Percentiles rank a stretch among this genome's conserved stretches.
Conservation (phyloP, 2,797 vertebrate species). For the Tenualosa thibaudeaui region DNA sequence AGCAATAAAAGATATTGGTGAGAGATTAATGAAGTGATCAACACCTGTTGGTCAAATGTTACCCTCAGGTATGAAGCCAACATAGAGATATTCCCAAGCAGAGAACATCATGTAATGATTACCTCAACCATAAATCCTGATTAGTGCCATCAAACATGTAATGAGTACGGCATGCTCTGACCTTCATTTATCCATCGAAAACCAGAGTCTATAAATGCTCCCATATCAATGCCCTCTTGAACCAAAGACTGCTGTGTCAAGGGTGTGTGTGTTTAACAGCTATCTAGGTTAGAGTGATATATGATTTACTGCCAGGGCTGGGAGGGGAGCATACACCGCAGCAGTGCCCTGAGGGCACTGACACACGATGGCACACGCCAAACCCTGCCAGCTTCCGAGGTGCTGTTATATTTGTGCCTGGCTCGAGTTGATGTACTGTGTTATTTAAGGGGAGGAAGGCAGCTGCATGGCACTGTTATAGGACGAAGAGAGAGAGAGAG, state of each 20-base stretch:
- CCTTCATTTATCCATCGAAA: not conserved
- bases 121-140: not conserved
- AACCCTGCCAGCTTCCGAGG: not conserved
- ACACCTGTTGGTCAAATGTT: not conserved
- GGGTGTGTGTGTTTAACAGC: not conserved
- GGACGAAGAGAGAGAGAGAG: not conserved
- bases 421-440: not conserved
- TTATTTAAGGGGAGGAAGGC: constrained; percentile 34
- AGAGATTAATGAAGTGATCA: not conserved
- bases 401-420: constrained; percentile 27
- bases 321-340: constrained; percentile 49
- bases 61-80: not conserved
- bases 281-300: not conserved
- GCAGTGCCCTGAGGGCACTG: not conserved
- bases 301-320: not conserved
- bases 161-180: not conserved
- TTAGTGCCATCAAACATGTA: not conserved
- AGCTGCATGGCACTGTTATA: constrained; percentile 25
- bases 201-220: not conserved
- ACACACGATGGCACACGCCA: constrained; percentile 14
- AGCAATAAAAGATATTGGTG: not conserved
- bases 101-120: not conserved
- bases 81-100: not conserved
- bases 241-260: not conserved
- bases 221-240: not conserved